Conservation (phyloP, 2,888 invertebrate species). For the Drosophila subsilvestris region DNA sequence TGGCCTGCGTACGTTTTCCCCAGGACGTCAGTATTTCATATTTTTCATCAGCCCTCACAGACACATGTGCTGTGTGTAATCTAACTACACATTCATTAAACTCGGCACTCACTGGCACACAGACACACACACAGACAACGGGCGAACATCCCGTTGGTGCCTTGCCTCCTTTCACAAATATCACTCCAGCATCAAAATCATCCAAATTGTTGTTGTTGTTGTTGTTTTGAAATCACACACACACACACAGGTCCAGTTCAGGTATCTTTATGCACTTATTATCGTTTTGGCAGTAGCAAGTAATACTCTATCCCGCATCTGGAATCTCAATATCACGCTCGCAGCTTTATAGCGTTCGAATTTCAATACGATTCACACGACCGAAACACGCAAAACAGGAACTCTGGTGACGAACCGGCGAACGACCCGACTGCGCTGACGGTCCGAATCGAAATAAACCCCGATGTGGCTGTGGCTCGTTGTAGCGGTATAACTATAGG, state of each 20-base stretch:
- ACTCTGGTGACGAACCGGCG: slow-evolving; percentile 22
- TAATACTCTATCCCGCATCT: slow-evolving; percentile 43
- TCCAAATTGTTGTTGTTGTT: slow-evolving; percentile 35
- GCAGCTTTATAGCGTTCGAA: slow-evolving; percentile 34
- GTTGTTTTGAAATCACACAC: slow-evolving; percentile 19
- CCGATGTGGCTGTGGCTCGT: slow-evolving; percentile 1
- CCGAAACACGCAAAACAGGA: slow-evolving; percentile 22
- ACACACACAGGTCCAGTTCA: slow-evolving; percentile 9
- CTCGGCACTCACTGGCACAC: slow-evolving; percentile 69
- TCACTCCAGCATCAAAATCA: slow-evolving; percentile 45
- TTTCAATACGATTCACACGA: slow-evolving; percentile 32
- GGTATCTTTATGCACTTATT: not conserved
- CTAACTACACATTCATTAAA: slow-evolving; percentile 57
- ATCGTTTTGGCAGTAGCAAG: not conserved
- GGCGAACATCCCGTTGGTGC: slow-evolving; percentile 72
- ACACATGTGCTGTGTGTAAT: slow-evolving; percentile 20
- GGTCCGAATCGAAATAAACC: slow-evolving; percentile 55
- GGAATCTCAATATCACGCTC: slow-evolving; percentile 42
- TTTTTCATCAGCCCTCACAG: slow-evolving; percentile 47
- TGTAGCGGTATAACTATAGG: no score
- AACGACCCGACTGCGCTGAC: slow-evolving; percentile 53
- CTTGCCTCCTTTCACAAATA: slow-evolving; percentile 53
- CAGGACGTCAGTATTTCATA: slow-evolving; percentile 69
- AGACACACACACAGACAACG: slow-evolving; percentile 20
- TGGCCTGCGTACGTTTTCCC: slow-evolving; percentile 45